Conservation (phyloP, 1,140 invertebrate species). For the Cheumatopsyche charites region DNA sequence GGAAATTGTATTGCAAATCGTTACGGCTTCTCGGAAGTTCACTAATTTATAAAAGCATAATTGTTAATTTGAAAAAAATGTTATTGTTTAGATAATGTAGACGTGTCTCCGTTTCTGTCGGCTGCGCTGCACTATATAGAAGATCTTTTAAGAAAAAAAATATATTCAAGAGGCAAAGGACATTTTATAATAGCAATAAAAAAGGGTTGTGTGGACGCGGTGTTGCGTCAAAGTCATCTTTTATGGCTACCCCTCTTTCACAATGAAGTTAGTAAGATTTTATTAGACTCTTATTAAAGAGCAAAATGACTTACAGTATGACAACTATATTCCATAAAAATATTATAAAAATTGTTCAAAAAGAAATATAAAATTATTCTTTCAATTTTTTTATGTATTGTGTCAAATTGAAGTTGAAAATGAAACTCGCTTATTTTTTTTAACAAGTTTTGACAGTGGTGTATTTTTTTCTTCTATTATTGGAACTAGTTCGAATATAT, state of each 20-base stretch:
- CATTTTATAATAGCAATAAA: conserved; percentile 16
- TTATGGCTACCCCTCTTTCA: neutral
- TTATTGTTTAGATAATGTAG: too few relatives aligned
- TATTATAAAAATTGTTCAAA: neutral
- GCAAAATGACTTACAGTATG: neutral
- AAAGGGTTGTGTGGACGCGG: conserved; percentile 14
- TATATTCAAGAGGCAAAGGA: neutral
- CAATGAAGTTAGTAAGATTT: neutral
- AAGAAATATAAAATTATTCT: too few relatives aligned
- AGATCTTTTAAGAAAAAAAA: too few relatives aligned
- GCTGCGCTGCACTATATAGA: too few relatives aligned
- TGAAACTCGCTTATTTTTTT: neutral
- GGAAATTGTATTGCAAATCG: neutral
- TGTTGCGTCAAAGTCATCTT: neutral
- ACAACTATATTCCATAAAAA: conserved; percentile 13
- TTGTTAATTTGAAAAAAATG: too few relatives aligned
- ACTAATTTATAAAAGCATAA: too few relatives aligned
- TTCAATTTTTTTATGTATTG: neutral
- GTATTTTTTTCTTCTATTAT: too few relatives aligned
- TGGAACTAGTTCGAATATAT: neutral
- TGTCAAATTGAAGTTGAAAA: neutral
- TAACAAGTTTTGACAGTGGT: too few relatives aligned
- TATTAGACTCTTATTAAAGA: neutral
- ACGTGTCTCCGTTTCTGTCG: neutral
- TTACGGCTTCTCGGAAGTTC: too few relatives aligned